phyloP scores from a whole-genome alignment of 2,113 vertebrate species.

The Lophius piscatorius region DNA sequence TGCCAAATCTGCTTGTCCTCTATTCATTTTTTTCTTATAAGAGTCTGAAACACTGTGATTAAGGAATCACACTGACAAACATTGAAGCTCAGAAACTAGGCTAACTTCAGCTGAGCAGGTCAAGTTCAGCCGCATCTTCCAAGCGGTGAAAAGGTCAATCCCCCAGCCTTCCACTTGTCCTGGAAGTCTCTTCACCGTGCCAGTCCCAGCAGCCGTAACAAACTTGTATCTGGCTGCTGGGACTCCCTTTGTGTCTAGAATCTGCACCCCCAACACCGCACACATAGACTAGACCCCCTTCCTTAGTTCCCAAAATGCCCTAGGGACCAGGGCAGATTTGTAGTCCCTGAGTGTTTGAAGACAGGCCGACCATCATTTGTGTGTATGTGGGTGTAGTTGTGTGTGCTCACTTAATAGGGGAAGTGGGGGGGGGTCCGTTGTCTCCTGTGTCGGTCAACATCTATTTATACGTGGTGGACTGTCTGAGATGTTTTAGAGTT shows the following conservation, averaged over 20 bases:
- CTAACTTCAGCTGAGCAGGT: conserved; percentile 19
- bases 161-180: neutral
- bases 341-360: conserved; percentile 67
- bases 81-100: neutral
- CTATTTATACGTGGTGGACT: conserved; percentile 62
- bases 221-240: conserved; percentile 50
- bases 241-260: conserved; percentile 74
- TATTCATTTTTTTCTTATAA: conserved; percentile 4
- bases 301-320: conserved; percentile 70
- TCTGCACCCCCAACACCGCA: conserved; percentile 50
- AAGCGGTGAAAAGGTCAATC: conserved; percentile 35
- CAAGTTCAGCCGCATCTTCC: conserved; percentile 23
- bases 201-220: conserved; percentile 28
- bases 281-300: conserved; percentile 45
- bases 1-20: conserved; percentile 11
- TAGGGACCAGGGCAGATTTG: conserved; percentile 72
- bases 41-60: neutral
- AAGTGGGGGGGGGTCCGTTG: conserved; percentile 31
- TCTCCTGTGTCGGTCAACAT: conserved; percentile 64
- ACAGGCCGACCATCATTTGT: conserved; percentile 68
- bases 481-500: conserved; percentile 60
- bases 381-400: conserved; percentile 27
- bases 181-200: conserved; percentile 5
- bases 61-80: conserved; percentile 36
- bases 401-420: conserved; percentile 15